Evolutionary conservation across 2,797 vertebrate genomes (phyloP).

Genomic region (Pangasius macronema): DNA sequence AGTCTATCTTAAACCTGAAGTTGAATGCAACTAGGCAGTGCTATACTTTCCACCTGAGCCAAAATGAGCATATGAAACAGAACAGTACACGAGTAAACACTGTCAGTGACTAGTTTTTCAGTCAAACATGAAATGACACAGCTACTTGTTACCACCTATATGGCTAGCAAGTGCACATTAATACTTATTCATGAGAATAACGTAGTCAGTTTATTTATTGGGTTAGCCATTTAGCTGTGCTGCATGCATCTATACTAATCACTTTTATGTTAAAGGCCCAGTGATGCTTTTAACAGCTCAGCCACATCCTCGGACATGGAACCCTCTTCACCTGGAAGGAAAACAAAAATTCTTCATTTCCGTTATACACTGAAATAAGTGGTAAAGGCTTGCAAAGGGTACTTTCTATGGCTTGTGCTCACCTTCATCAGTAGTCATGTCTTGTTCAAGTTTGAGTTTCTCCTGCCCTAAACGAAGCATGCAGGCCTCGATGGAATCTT

Average conservation of each 20-base stretch:
- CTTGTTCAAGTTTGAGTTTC: slow-evolving; percentile 93
- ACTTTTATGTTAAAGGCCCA: slow-evolving; percentile 77
- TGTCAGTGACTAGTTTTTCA: background rate
- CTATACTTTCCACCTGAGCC: background rate
- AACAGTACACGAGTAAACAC: background rate
- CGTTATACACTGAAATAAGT: background rate
- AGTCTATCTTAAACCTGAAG: background rate
- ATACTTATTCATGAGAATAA: background rate
- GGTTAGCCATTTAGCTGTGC: background rate
- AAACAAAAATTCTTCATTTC: slow-evolving; percentile 27
- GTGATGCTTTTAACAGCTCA: slow-evolving; percentile 86
- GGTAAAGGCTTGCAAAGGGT: no score
- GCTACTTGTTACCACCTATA: no score
- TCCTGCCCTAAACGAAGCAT: slow-evolving; percentile 91
- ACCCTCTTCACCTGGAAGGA: slow-evolving; percentile 80
- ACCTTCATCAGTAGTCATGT: slow-evolving; percentile 91
- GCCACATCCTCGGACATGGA: slow-evolving; percentile 90
- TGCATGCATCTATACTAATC: background rate
- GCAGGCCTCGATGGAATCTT: slow-evolving; percentile 89
- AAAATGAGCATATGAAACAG: background rate
- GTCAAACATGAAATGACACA: background rate
- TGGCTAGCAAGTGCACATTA: background rate
- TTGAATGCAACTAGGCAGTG: background rate
- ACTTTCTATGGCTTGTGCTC: slow-evolving; percentile 52
- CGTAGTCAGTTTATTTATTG: background rate